Evolutionary conservation across 2,888 invertebrate genomes (phyloP), one percentile per base, ranked within the genome.

Genomic region (Ophion slaviceki): DNA sequence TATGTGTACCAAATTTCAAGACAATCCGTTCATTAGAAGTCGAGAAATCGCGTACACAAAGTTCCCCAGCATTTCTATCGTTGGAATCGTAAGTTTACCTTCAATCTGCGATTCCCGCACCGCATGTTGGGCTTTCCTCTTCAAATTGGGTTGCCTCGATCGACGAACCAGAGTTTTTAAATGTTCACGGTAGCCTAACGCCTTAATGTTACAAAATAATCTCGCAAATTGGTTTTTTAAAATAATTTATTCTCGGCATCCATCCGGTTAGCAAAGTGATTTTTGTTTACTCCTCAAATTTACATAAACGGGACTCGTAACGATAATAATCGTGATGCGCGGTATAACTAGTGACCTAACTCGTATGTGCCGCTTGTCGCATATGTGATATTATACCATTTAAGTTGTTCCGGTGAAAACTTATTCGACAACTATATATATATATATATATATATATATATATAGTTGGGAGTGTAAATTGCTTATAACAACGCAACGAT

Each of bases 401-500:
- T 45, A 78, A 68, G 76, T 81, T 71, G 76, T 81, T 70, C 71
- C 66, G 82, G 70, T 59, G 77, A 66, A 62, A 80, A 84, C 64
- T 61, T 76, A 80, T 72, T 81, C 57, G 75, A 74, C 75, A 64
- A 6, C 57, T 57, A 40, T 40, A 40, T 40, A 7, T 36, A 36
- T 36, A 5, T 36, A 36, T 36, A 6, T 24, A 24, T 40, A 40
- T 40, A 7, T 57, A 40, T 40, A 40, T 40, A 7, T 40, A 40
- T 40, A 40, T 62, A 71, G 78, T 79, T 82, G 77, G 80, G 76
- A 67, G 71, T 85, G 80, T 81, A 79, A 85, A 81, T 77, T 81
- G 85, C 68, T 86, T 86, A 78, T 77, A 80, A 85, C 83, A 81
- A 87, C 79, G 82, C 78, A 86, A 87, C 82, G 77, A 86, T 77